These are phyloP conservation scores for Anodontia alba DNA, from an alignment of 2,888 invertebrate species.

Conservation along the genomic window DNA sequence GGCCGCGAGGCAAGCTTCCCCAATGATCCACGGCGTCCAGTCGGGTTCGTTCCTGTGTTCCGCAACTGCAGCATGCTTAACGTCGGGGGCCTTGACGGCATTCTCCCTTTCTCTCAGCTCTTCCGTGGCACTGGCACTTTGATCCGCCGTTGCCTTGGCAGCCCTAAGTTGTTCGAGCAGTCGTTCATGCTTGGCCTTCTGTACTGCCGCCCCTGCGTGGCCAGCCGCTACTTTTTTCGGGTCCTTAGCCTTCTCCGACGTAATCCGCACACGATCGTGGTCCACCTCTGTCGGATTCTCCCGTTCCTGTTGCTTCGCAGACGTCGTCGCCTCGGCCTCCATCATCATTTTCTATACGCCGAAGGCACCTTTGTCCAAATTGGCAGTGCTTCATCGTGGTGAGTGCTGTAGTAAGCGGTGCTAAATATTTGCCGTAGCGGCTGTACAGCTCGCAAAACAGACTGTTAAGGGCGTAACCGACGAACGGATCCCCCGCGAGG, in stretches of 20 bases:
- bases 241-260: not conserved
- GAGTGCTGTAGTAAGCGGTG: not conserved
- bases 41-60: too few relatives aligned
- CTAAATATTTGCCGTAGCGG: not conserved
- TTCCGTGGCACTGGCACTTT: too few relatives aligned
- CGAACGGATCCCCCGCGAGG: not conserved
- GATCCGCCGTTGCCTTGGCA: too few relatives aligned
- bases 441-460: not conserved
- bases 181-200: not conserved
- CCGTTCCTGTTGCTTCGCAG: not conserved
- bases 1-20: too few relatives aligned
- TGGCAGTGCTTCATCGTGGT: not conserved
- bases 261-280: too few relatives aligned
- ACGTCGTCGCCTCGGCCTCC: not conserved
- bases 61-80: too few relatives aligned
- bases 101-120: too few relatives aligned
- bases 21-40: too few relatives aligned
- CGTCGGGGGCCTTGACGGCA: too few relatives aligned
- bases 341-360: not conserved
- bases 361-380: not conserved
- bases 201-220: not conserved
- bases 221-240: not conserved
- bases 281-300: not conserved
- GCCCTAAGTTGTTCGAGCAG: not conserved
- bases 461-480: not conserved